Evolutionary conservation across 2,797 vertebrate species (phyloP).

Genomic region (Agapornis canus): DNA sequence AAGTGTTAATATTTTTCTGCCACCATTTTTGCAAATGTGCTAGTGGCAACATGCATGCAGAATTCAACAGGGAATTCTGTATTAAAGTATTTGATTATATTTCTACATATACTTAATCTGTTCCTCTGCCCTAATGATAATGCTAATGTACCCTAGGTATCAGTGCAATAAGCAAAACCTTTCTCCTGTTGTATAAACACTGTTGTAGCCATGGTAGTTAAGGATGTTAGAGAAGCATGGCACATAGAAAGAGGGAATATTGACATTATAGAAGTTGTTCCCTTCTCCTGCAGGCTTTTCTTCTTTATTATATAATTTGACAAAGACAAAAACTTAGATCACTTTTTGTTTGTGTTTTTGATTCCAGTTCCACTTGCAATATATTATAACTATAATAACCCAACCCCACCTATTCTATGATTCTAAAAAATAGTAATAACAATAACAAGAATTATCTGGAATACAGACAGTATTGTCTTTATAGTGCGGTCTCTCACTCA

Average conservation of each 20-base stretch:
- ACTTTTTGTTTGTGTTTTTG: neutral
- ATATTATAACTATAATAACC: neutral
- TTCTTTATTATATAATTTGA: neutral
- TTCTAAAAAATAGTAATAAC: neutral
- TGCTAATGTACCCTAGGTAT: neutral
- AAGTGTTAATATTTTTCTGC: neutral
- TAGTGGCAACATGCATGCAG: neutral
- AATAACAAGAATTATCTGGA: neutral
- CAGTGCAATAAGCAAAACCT: neutral
- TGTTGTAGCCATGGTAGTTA: neutral
- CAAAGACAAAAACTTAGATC: neutral
- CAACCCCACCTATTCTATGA: too few relatives aligned
- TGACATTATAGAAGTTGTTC: neutral
- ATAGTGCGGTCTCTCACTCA: neutral
- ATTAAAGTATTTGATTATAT: neutral
- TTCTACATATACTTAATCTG: neutral
- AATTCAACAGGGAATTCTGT: neutral
- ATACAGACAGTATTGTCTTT: neutral
- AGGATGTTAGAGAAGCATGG: neutral
- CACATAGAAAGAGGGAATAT: neutral
- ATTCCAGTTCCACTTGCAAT: neutral
- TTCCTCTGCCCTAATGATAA: neutral
- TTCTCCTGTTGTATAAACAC: constrained; percentile 8
- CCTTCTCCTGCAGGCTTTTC: neutral
- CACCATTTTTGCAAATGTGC: neutral